A percentile compares a stretch with the other conserved stretches of the same genome.
Conservation (phyloP, 2,888 invertebrate genomes). For the Leptinotarsa haldemani region DNA sequence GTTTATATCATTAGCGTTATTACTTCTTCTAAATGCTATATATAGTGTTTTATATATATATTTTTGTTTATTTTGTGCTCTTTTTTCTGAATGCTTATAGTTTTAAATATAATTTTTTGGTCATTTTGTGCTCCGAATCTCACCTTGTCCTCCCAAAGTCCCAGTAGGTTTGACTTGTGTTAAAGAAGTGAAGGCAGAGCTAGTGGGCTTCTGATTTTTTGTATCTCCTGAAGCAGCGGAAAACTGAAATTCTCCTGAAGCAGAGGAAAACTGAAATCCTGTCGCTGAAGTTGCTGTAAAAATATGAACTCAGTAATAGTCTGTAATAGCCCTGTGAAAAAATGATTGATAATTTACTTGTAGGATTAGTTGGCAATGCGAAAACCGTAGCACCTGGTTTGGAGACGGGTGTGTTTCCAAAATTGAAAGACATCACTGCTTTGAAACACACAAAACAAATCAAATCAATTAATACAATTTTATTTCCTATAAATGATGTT, state of each 20-base stretch:
- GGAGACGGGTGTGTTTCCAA: conserved; percentile 55
- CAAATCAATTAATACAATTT: neutral
- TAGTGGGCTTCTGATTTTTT: conserved; percentile 44
- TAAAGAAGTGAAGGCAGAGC: conserved; percentile 30
- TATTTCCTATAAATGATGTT: neutral
- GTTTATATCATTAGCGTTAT: no score
- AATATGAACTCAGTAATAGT: conserved; percentile 23
- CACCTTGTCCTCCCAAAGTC: conserved; percentile 5
- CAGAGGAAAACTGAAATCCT: conserved; percentile 45
- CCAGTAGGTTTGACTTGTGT: conserved; percentile 45
- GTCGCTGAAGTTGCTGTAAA: conserved; percentile 37
- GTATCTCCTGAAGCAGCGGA: conserved; percentile 49
- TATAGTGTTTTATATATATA: no score
- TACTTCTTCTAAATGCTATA: no score
- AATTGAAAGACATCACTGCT: conserved; percentile 56
- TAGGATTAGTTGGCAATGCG: conserved; percentile 61
- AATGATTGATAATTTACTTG: conserved; percentile 31
- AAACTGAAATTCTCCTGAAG: conserved; percentile 48
- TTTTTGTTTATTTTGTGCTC: no score
- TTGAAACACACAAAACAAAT: neutral
- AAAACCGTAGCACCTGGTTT: conserved; percentile 57
- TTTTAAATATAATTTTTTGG: no score
- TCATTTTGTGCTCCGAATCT: no score
- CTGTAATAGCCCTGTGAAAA: neutral
- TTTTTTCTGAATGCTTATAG: no score